These are phyloP conservation scores for Gallinago solitaria DNA, from an alignment of 2,797 vertebrate genomes.

Conservation along the genomic window DNA sequence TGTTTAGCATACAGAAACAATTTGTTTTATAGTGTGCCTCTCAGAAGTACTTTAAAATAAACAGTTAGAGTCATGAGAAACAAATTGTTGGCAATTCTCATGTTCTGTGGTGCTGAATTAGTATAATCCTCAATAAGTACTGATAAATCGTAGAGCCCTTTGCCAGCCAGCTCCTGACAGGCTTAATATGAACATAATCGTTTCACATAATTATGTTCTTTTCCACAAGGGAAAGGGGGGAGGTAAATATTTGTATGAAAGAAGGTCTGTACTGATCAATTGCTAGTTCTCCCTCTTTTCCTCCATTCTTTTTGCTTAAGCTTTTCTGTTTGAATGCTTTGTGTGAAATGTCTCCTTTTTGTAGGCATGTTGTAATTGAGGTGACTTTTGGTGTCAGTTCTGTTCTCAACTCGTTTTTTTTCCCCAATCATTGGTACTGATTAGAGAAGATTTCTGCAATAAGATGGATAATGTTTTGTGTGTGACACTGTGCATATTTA, in stretches of 20 bases:
- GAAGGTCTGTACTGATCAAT: background rate
- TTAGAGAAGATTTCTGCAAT: background rate
- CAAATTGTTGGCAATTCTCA: conserved; percentile 10
- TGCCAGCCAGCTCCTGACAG: background rate
- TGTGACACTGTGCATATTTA: background rate
- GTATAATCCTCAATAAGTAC: background rate
- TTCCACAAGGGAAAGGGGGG: background rate
- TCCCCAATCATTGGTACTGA: background rate
- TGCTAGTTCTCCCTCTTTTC: background rate
- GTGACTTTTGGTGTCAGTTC: background rate
- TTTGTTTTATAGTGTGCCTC: background rate
- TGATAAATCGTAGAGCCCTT: background rate
- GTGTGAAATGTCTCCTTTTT: background rate
- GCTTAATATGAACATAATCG: background rate
- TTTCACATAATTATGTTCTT: background rate
- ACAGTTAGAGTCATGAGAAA: background rate
- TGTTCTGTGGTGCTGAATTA: conserved; percentile 13
- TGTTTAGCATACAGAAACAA: background rate
- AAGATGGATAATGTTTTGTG: background rate
- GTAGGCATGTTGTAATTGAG: background rate
- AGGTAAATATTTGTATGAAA: background rate
- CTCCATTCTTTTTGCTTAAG: background rate
- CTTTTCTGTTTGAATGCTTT: background rate
- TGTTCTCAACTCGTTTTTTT: background rate
- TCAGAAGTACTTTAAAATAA: conserved; percentile 7